These are phyloP conservation scores for Perca schrenkii DNA, from an alignment of 2,113 vertebrate genomes.

Conservation along the genomic window DNA sequence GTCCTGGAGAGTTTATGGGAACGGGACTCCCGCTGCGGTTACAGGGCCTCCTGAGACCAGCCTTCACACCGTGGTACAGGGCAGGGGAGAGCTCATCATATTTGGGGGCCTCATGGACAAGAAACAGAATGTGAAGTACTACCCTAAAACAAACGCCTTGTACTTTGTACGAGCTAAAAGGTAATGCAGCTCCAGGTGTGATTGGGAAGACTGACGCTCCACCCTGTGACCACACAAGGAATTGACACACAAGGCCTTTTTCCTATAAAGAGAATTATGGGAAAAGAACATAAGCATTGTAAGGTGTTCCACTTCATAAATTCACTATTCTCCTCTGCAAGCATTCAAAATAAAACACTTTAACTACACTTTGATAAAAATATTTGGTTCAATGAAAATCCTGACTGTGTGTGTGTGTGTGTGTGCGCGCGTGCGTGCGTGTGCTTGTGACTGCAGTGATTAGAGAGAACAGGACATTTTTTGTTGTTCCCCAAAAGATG, in stretches of 20 bases:
- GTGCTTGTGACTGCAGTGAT: constrained; percentile 38
- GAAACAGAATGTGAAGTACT: constrained; percentile 99
- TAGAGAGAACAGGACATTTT: constrained; percentile 42
- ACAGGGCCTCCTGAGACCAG: constrained; percentile 97
- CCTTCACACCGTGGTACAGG: constrained; percentile 97
- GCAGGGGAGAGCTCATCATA: constrained; percentile 96
- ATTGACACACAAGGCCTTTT: constrained; percentile 80
- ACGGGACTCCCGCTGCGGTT: constrained; percentile 85
- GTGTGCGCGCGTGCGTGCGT: neutral
- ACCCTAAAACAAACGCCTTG: constrained; percentile 99
- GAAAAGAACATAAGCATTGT: constrained; percentile 67
- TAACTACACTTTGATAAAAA: constrained; percentile 76
- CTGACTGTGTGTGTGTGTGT: constrained; percentile 1
- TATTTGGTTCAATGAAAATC: constrained; percentile 61
- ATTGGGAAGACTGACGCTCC: constrained; percentile 29
- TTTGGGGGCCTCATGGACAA: constrained; percentile 99
- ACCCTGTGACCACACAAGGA: constrained; percentile 67
- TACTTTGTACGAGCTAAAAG: constrained; percentile 99
- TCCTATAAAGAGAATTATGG: constrained; percentile 63
- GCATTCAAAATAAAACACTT: constrained; percentile 73
- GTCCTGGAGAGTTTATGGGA: constrained; percentile 93
- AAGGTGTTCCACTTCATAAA: constrained; percentile 74
- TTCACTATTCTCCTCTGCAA: constrained; percentile 73
- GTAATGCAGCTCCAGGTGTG: constrained; percentile 85
- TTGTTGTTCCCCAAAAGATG: constrained; percentile 41